Base-by-base conservation (phyloP, 2,113 vertebrate species). In the Grammomys surdaster region DNA sequence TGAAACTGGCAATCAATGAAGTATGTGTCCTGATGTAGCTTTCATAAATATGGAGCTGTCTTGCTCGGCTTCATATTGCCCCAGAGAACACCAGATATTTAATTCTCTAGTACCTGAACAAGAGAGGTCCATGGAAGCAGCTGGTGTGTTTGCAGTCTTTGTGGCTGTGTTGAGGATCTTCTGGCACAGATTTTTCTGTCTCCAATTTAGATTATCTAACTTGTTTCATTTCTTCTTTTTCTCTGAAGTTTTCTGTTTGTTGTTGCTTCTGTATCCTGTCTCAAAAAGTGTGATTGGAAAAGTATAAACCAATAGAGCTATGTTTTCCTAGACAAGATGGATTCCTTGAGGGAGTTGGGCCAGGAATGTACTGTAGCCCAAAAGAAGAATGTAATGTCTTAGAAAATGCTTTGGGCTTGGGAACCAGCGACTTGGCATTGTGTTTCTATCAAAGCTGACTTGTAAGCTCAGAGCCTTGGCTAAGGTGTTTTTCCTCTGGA, bases 11-110 rank as follows among this genome's bases (percentile, higher is more conserved):
- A 28, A 1, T n/a, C 78, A 33, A 96, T 40, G 75, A 89, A 96
- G 26, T 72, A n/a, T 56, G n/a, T 10, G 3, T 89, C 95, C 85
- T 92, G 85, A 70, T 43, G 63, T 76, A 60, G 75, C 22, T 93
- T 63, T 95, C 80, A 26, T 60, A 86, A 95, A 75, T 84, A 93
- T 84, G 88, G 81, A 70, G 70, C 22, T 60, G 0, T 78, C 87
- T 75, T 24, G 90, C 96, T 97, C 9, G 87, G 97, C 96, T 97
- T 97, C 94, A 33, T 56, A 54, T 88, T 96, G 26, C 40, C 76
- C 43, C 92, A 56, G 88, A 28, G 96, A 81, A 65, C 65, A 14
- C 65, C 76, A 90, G 75, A 85, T 22, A 70, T 97, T 96, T 89
- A 63, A 76, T 93, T 76, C 60, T 94, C 24, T 70, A 72, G 76